These are phyloP conservation scores for Homarus gammarus DNA, from an alignment of 2,888 invertebrate species.

Conservation along the genomic window DNA sequence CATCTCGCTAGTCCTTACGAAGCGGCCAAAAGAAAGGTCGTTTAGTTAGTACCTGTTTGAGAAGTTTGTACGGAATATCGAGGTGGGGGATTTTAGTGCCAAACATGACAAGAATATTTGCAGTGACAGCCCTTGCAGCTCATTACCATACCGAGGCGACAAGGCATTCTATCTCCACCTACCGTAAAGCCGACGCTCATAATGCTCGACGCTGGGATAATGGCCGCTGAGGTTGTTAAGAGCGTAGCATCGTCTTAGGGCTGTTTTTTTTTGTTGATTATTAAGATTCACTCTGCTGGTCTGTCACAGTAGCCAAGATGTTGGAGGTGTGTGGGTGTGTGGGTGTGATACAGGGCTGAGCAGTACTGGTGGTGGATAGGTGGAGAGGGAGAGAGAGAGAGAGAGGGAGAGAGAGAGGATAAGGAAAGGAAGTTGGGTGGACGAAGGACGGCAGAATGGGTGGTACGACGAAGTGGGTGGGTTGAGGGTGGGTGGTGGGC, in stretches of 20 bases:
- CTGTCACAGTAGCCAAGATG: background rate
- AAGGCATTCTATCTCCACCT: background rate
- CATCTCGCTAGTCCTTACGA: no score
- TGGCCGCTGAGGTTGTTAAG: background rate
- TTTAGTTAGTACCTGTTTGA: no score
- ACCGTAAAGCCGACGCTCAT: background rate
- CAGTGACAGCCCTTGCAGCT: constrained; percentile 13
- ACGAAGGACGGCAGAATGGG: background rate
- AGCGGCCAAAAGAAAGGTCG: background rate
- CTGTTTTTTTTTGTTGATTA: background rate
- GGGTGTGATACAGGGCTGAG: background rate
- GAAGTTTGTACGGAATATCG: background rate
- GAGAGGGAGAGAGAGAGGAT: background rate
- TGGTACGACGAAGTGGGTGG: background rate
- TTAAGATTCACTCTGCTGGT: background rate
- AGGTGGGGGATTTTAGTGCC: constrained; percentile 1
- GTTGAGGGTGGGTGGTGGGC: background rate
- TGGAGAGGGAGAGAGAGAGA: background rate
- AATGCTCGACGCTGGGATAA: background rate
- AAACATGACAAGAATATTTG: constrained; percentile 35
- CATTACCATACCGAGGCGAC: constrained; percentile 8
- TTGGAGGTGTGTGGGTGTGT: background rate
- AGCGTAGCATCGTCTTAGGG: background rate
- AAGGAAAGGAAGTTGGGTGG: no score
- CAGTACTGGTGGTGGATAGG: background rate